Evolutionary conservation across 1,140 invertebrate genomes (phyloP).

Genomic region (Triops cancriformis): DNA sequence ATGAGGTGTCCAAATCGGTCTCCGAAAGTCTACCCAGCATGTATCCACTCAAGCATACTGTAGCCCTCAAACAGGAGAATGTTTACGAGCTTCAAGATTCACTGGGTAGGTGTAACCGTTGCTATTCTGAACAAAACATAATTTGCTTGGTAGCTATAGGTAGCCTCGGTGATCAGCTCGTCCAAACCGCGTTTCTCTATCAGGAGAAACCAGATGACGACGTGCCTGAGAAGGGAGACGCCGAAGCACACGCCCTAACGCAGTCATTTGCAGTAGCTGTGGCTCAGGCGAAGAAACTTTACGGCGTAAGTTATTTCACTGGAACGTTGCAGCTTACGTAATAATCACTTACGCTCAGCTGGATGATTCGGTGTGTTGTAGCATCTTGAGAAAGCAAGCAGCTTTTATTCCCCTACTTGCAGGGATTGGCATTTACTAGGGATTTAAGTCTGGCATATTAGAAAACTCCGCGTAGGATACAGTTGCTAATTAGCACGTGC

Average conservation of each 20-base stretch:
- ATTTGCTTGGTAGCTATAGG: background rate
- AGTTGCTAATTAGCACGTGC: too few relatives aligned
- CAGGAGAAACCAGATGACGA: slow-evolving; percentile 46
- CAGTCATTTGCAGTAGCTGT: slow-evolving; percentile 62
- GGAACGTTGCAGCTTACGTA: slow-evolving; percentile 5
- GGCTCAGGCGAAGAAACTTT: slow-evolving; percentile 57
- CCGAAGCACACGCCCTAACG: slow-evolving; percentile 41
- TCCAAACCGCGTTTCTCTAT: slow-evolving; percentile 65
- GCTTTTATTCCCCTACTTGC: too few relatives aligned
- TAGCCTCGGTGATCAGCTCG: slow-evolving; percentile 28
- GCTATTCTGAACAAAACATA: slow-evolving; percentile 5
- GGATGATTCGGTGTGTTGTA: too few relatives aligned
- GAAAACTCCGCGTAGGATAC: too few relatives aligned
- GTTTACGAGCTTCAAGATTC: slow-evolving; percentile 52
- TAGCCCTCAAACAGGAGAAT: slow-evolving; percentile 55
- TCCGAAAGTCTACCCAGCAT: slow-evolving; percentile 54
- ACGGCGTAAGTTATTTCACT: slow-evolving; percentile 48
- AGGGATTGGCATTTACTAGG: too few relatives aligned
- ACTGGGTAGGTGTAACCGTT: slow-evolving; percentile 55
- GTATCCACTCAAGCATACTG: slow-evolving; percentile 56
- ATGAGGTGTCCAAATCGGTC: slow-evolving; percentile 36
- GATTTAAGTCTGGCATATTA: too few relatives aligned
- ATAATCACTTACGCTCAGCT: too few relatives aligned
- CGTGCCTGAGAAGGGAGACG: background rate
- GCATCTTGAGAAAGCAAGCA: too few relatives aligned